A percentile compares a stretch with the other conserved stretches of the same genome.
Conservation (phyloP, 2,113 vertebrate genomes). For the Otis tarda region DNA sequence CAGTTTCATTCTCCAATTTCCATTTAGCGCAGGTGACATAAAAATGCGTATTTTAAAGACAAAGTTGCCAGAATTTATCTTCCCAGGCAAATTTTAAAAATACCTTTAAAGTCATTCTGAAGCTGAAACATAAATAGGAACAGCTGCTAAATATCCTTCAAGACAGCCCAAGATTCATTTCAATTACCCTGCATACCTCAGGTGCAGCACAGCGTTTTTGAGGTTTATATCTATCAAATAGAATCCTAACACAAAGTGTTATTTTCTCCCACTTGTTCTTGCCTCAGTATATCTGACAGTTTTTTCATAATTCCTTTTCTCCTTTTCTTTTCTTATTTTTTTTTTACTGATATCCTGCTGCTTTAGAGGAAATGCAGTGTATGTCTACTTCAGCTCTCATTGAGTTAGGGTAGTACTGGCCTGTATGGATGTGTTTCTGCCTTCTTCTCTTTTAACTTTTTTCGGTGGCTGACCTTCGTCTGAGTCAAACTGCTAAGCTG, state of each 20-base stretch:
- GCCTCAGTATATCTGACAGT: constrained; percentile 27
- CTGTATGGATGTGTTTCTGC: neutral
- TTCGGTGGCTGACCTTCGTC: neutral
- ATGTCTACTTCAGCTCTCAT: neutral
- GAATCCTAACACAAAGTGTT: constrained; percentile 36
- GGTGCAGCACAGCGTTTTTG: constrained; percentile 62
- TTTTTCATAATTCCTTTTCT: constrained; percentile 49
- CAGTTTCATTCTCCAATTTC: neutral
- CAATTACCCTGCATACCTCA: constrained; percentile 66
- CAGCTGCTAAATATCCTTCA: constrained; percentile 74
- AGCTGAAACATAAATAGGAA: constrained; percentile 71
- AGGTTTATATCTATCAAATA: constrained; percentile 62
- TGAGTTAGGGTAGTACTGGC: neutral
- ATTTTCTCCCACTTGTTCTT: constrained; percentile 55
- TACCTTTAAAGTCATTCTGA: constrained; percentile 56
- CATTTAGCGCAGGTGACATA: constrained; percentile 55
- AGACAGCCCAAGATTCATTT: constrained; percentile 66
- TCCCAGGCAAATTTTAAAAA: constrained; percentile 71
- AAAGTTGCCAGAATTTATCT: constrained; percentile 52
- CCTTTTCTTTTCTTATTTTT: neutral
- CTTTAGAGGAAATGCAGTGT: neutral
- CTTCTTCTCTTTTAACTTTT: neutral
- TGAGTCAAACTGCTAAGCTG: neutral
- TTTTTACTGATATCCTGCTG: neutral
- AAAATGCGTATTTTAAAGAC: constrained; percentile 66